A percentile compares a stretch with the other conserved stretches of the same genome.
Evolutionary conservation across 2,888 invertebrate species (phyloP).

Genomic region (Saturnia pavonia): DNA sequence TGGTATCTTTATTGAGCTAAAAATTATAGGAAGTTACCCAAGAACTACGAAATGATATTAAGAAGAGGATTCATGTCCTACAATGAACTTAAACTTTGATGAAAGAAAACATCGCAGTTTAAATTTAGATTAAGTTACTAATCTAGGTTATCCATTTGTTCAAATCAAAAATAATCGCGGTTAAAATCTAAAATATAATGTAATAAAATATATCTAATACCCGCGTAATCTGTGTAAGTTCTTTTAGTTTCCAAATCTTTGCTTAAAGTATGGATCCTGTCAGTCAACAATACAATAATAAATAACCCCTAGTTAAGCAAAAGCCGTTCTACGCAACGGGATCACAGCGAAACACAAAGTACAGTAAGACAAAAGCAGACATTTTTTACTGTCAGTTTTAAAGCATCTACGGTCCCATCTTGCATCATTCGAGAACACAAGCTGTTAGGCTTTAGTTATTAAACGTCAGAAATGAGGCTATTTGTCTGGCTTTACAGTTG

Average conservation of each 20-base stretch:
- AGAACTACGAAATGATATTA: neutral
- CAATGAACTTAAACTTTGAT: too few relatives aligned
- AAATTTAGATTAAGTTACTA: too few relatives aligned
- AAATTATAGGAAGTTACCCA: too few relatives aligned
- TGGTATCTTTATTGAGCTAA: too few relatives aligned
- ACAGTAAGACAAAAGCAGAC: neutral
- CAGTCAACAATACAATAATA: conserved; percentile 7
- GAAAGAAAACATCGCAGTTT: too few relatives aligned
- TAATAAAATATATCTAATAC: too few relatives aligned
- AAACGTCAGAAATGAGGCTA: neutral
- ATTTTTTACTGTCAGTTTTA: neutral
- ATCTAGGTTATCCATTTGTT: too few relatives aligned
- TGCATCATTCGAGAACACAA: neutral
- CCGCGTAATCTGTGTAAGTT: neutral
- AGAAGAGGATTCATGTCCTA: neutral
- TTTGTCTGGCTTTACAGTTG: neutral
- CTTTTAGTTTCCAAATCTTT: neutral
- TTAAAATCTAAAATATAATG: too few relatives aligned
- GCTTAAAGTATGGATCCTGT: neutral
- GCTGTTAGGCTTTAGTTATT: neutral
- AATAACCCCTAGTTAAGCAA: neutral
- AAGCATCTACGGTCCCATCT: neutral
- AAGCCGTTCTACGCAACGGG: neutral
- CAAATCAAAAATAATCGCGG: too few relatives aligned
- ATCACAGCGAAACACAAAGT: neutral